Base-by-base conservation (phyloP, 2,797 vertebrate species). In the Lindbergichthys nudifrons region DNA sequence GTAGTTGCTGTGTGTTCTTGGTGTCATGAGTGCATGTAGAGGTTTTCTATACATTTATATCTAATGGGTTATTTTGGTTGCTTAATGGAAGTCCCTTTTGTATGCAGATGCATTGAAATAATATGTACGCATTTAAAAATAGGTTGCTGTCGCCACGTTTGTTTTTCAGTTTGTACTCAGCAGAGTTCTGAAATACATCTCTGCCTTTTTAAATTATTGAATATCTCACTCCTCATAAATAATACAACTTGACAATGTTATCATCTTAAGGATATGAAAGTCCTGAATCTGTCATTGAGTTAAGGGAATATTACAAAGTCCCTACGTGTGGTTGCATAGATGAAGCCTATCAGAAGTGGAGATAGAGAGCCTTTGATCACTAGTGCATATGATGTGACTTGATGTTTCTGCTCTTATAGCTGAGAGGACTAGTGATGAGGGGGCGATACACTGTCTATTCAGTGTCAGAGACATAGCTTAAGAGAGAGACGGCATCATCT, bases 401-500 rank as follows among this genome's bases (percentile, higher is more conserved):
- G 70, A 82, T 88, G 84, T 76, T 77, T 80, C 78, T 82, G 57
- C 71, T 81, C 73, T 62, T 75, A 65, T 68, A 80, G 86, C 89
- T 90, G 90, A 88, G 83, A 58, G 65, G 93, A 93, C 91, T 94
- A 76, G 71, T 76, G 89, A 94, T 94, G 91, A 94, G 90, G 84
- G 75, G 75, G 71, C 23, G 61, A 81, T 46, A 92, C 88, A 93
- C 84, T 77, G 80, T 80, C 88, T 84, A 90, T 93, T 95, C 88
- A 93, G 76, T 42, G 41, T 61, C 61, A 19, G 75, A 68, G 64
- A 57, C 26, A 14, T n/a, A 39, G 80, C 69, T 86, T 81, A 6
- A 79, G 77, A 77, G 67, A 70, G 70, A 85, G 66, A 88, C 80
- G 23, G 61, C 80, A 79, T 79, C 73, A 77, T 86, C 73, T 85